phyloP scores from a whole-genome alignment of 2,888 invertebrate species.

The Blomia tropicalis region DNA sequence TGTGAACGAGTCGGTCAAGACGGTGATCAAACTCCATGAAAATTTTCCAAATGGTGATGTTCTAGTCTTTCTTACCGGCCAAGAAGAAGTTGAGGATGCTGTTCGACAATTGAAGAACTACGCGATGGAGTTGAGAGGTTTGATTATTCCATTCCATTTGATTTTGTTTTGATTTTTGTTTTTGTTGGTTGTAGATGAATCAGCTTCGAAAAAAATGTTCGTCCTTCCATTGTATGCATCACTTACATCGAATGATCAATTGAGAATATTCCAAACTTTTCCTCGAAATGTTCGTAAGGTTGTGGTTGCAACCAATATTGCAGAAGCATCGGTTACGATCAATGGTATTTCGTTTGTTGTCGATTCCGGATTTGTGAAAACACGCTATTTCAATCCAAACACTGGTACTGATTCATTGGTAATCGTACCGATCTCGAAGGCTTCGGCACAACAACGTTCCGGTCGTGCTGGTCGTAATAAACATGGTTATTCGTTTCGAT shows the following conservation, averaged over 20 bases:
- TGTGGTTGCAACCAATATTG: conserved; percentile 84
- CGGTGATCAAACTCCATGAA: conserved; percentile 65
- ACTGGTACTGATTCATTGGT: conserved; percentile 69
- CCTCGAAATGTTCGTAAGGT: conserved; percentile 60
- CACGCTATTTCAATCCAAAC: conserved; percentile 69
- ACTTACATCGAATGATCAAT: conserved; percentile 64
- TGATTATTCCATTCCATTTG: not conserved
- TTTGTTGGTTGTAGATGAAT: conserved; percentile 10
- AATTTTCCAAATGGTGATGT: conserved; percentile 62
- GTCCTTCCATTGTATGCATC: conserved; percentile 84
- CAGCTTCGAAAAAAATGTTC: conserved; percentile 40
- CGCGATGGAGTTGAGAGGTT: conserved; percentile 34
- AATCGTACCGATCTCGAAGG: conserved; percentile 62
- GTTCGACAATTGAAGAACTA: conserved; percentile 31
- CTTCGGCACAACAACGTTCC: conserved; percentile 76
- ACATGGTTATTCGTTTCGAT: conserved; percentile 60
- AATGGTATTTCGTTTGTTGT: conserved; percentile 80
- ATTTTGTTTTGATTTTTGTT: not conserved
- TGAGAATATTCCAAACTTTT: conserved; percentile 61
- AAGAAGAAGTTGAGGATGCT: conserved; percentile 76
- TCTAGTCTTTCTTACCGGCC: conserved; percentile 77
- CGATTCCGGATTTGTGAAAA: conserved; percentile 87
- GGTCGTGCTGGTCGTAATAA: conserved; percentile 74
- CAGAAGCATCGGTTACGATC: conserved; percentile 90
- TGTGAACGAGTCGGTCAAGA: conserved; percentile 67